These are phyloP conservation scores for Notolepis coatsorum DNA, from an alignment of 2,797 vertebrate species.

Conservation along the genomic window DNA sequence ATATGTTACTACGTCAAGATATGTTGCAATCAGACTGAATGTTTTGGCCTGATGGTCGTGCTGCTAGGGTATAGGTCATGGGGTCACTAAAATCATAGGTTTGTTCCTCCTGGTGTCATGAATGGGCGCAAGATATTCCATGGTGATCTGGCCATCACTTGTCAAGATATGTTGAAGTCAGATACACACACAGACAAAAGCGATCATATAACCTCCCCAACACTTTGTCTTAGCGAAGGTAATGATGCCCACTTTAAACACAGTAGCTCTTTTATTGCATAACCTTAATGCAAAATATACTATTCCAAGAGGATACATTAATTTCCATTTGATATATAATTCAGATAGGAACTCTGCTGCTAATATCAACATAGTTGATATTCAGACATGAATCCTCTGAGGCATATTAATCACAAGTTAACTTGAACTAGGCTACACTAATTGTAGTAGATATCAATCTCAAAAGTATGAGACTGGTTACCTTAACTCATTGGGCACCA, in stretches of 20 bases:
- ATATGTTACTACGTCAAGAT: no score
- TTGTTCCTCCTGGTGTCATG: no score
- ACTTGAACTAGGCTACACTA: slow-evolving; percentile 7
- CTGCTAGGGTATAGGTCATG: no score
- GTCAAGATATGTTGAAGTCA: not conserved
- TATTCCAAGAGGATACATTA: not conserved
- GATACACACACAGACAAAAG: not conserved
- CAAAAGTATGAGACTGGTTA: not conserved
- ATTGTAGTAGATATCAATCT: not conserved
- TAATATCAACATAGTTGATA: slow-evolving; percentile 11
- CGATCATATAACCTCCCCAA: no score
- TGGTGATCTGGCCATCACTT: no score
- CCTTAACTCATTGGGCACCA: no score
- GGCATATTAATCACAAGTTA: slow-evolving; percentile 30
- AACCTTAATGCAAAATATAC: not conserved
- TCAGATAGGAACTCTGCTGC: slow-evolving; percentile 9
- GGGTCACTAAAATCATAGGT: no score
- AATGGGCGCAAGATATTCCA: no score
- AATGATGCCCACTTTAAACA: not conserved
- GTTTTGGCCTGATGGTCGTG: no score
- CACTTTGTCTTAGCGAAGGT: no score
- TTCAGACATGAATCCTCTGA: slow-evolving; percentile 27
- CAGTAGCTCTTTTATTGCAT: not conserved
- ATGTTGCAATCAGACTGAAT: no score
- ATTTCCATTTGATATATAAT: slow-evolving; percentile 25